Conservation (phyloP, 1,140 invertebrate species). For the Trichogramma pretiosum region DNA sequence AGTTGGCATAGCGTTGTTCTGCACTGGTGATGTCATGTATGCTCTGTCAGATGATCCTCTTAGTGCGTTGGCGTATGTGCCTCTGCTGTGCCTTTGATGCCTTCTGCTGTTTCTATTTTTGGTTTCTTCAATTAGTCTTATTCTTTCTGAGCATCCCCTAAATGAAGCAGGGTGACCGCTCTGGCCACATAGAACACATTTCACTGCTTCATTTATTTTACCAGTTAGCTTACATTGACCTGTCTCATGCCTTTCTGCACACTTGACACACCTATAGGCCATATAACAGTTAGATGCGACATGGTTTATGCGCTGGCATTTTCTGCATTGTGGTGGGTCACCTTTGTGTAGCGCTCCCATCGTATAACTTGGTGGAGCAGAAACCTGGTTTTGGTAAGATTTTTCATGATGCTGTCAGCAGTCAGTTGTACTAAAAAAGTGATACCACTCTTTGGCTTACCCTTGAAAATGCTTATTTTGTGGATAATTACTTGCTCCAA, state of each 20-base stretch:
- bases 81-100: no score
- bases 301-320: conserved; percentile 18
- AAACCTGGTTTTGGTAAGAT: conserved; percentile 1
- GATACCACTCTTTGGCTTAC: no score
- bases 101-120: neutral
- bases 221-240: conserved; percentile 2
- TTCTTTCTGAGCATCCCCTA: conserved; percentile 13
- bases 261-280: conserved; percentile 16
- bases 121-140: conserved; percentile 1
- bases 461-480: no score
- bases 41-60: neutral
- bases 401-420: neutral
- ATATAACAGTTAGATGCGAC: conserved; percentile 15
- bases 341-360: conserved; percentile 14
- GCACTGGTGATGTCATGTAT: neutral
- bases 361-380: conserved; percentile 8
- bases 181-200: conserved; percentile 15
- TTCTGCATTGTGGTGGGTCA: conserved; percentile 14
- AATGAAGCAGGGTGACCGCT: conserved; percentile 16
- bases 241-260: conserved; percentile 2
- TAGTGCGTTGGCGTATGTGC: no score
- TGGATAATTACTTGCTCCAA: no score
- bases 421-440: neutral
- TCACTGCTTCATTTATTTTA: neutral
- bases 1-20: neutral